Percentiles rank a stretch among this genome's conserved stretches.
These are phyloP conservation scores for Furcifer pardalis DNA, from an alignment of 2,797 vertebrate species.

Conservation along the genomic window DNA sequence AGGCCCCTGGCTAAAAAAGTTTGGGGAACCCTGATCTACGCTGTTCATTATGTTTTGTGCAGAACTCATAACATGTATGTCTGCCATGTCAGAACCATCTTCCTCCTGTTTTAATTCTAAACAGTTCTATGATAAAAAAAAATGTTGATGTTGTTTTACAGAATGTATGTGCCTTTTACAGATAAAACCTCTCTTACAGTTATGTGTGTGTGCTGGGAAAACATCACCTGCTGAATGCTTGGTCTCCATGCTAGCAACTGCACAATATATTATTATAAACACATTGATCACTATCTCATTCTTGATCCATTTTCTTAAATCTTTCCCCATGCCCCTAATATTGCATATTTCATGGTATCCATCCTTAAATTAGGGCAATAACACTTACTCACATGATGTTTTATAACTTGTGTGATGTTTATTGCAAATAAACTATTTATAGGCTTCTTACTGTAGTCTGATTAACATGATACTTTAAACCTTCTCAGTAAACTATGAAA, in stretches of 20 bases:
- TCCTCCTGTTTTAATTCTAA: fast-evolving
- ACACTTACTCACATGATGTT: no score
- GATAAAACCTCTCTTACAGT: background rate
- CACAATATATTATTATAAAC: background rate
- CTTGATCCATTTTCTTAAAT: background rate
- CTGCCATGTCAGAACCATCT: fast-evolving
- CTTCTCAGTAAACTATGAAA: background rate
- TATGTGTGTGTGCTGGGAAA: background rate
- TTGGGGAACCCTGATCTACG: no score
- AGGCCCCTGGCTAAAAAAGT: no score
- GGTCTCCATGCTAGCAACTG: no score
- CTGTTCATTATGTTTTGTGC: background rate
- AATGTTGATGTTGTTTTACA: background rate
- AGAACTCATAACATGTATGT: background rate
- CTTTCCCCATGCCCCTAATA: background rate
- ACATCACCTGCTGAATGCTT: background rate
- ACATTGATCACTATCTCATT: background rate
- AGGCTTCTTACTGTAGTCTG: background rate
- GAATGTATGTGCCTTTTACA: background rate
- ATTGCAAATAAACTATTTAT: background rate
- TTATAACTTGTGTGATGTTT: background rate
- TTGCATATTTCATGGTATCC: background rate
- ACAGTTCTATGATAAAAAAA: no score
- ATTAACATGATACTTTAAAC: background rate
- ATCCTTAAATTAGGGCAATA: background rate